Percentiles rank a stretch among this genome's conserved stretches.
Conservation (phyloP, 1,140 invertebrate genomes). For the Eriocheir sinensis region DNA sequence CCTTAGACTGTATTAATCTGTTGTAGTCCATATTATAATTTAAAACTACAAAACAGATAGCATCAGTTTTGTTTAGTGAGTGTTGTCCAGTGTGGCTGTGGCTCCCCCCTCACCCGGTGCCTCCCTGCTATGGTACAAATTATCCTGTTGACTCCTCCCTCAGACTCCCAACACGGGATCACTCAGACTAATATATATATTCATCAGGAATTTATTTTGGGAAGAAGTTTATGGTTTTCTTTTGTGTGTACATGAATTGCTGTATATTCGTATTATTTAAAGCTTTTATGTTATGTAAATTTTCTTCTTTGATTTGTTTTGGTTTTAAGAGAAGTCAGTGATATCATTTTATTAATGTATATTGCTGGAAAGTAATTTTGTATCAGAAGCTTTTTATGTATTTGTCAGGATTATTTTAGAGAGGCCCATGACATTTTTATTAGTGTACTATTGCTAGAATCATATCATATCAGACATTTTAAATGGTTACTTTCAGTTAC, state of each 20-base stretch:
- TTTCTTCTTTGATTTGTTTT: background rate
- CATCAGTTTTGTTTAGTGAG: background rate
- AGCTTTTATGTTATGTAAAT: background rate
- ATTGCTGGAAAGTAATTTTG: background rate
- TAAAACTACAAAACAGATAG: conserved; percentile 57
- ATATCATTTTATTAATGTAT: background rate
- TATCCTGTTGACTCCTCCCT: conserved; percentile 22
- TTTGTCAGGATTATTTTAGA: background rate
- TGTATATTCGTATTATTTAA: too few species aligned
- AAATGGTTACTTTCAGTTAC: too few species aligned
- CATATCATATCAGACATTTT: background rate
- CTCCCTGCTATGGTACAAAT: conserved; percentile 23
- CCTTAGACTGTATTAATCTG: conserved; percentile 61
- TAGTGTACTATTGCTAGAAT: background rate
- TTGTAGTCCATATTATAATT: conserved; percentile 56
- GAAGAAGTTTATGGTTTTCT: background rate
- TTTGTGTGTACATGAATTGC: background rate
- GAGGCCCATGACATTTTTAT: background rate
- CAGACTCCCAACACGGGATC: background rate
- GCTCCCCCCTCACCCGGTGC: conserved; percentile 5
- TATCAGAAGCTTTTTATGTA: background rate
- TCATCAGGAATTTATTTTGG: background rate
- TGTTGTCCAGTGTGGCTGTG: conserved; percentile 49
- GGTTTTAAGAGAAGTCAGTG: too few species aligned
- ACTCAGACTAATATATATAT: background rate